Base-by-base conservation (phyloP, 2,113 vertebrate genomes). In the Mormoops blainvillei region DNA sequence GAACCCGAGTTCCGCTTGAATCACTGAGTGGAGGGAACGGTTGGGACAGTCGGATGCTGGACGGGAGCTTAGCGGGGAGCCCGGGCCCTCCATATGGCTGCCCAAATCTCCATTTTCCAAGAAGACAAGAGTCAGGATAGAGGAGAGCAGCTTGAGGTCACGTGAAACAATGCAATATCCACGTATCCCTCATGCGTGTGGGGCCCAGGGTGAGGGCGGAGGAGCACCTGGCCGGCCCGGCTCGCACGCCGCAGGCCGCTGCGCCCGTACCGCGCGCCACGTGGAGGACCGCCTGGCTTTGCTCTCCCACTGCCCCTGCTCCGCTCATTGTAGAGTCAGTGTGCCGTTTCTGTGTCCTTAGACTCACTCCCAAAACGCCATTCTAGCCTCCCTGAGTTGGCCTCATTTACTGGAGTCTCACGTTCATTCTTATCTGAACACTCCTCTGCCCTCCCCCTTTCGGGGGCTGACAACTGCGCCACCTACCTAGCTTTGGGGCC, bases 231-330 rank as follows among this genome's bases (percentile, higher is more conserved):
- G 16, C 74, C 12, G 0, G 38, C 28, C 1, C 0, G 2, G 36
- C 45, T 71, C 41, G 13, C 18, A n/a, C 56, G 26, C 8, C 2
- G n/a, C 68, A 5, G 13, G 8, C 28, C 0, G 0, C 73, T 33
- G 2, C 38, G 15, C 22, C 24, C 12, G 58, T 26, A 26, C 58
- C 5, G 2, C 3, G 24, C 11, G 58, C 58, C 36, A 3, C 20
- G 0, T 1, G 4, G 22, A 28, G 38, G 54, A 3, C 1, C 0
- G 0, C 3, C 3, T 12, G 54, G 15, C 10, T 7, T 38, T 14
- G 45, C 31, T 4, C 0, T 38, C 38, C 67, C 4, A 10, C 36
- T 7, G 0, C 15, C 43, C 48, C 68, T 22, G 31, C 87, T 19
- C 67, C 12, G 7, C 68, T 48, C 5, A 0, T 9, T 31, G 3